Evolutionary conservation across 2,113 vertebrate genomes (phyloP).

Genomic region (Triplophysa rosa): DNA sequence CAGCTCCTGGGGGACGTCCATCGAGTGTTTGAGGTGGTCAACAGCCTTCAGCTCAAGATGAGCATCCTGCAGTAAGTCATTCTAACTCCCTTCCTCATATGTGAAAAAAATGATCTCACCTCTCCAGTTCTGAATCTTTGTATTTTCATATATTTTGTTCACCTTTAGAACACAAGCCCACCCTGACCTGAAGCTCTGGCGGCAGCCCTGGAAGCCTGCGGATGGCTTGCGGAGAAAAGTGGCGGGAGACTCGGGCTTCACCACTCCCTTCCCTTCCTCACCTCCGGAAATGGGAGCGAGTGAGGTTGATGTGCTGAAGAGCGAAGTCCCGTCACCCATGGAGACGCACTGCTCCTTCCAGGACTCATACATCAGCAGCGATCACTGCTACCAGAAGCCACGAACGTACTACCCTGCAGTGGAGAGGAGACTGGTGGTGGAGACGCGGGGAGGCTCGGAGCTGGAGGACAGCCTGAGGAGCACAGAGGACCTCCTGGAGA

Average conservation of each 20-base stretch:
- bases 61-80: conserved; percentile 88
- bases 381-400: conserved; percentile 98
- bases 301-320: conserved; percentile 57
- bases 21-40: conserved; percentile 85
- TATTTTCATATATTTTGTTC: neutral
- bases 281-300: conserved; percentile 31
- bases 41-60: conserved; percentile 92
- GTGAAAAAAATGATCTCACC: neutral
- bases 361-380: conserved; percentile 93
- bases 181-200: conserved; percentile 91
- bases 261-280: conserved; percentile 35
- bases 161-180: conserved; percentile 82
- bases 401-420: conserved; percentile 85
- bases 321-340: conserved; percentile 72
- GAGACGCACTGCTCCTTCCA: conserved; percentile 76
- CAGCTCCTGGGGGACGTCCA: conserved; percentile 89
- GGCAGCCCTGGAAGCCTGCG: conserved; percentile 86
- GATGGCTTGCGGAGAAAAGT: conserved; percentile 74
- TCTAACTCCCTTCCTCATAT: neutral
- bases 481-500: conserved; percentile 76
- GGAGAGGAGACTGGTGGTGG: conserved; percentile 86
- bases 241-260: conserved; percentile 55
- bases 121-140: neutral
- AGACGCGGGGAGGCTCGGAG: conserved; percentile 78
- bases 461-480: conserved; percentile 78